Evolutionary conservation across 2,888 invertebrate species (phyloP), one percentile per base, ranked within the genome.

Genomic region (Alloplasta piceator): DNA sequence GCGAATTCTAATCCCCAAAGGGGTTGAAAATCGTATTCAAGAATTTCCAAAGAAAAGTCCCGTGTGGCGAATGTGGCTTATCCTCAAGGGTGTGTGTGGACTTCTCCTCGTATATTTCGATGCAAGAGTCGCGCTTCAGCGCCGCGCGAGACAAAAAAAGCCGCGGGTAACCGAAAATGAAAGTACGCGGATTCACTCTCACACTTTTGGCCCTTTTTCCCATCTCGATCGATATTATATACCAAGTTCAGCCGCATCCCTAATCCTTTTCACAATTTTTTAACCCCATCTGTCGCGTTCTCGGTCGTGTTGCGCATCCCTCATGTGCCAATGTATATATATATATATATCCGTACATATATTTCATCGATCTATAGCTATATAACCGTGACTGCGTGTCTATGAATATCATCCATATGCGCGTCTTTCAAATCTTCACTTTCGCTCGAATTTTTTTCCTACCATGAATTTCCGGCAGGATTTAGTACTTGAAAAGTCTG

Each of bases 201-300:
- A 16, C 73, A 48, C 16, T 46, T 60, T 76, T 73, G 1, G 26
- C 26, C 26, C 26, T 26, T 26, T 26, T 26, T 80, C 80, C 83
- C 75, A 76, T 80, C 84, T 84, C 88, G 87, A 89, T 89, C 89
- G 87, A 86, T 88, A 26, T 26, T 26, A 26, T 26, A 26, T 26
- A 26, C 26, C 26, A 86, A 75, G 84, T 85, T 84, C 87, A 26
- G 90, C 85, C 87, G 89, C 89, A 90, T 91, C 90, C 90, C 90
- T 91, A 91, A 92, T 91, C 92, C 91, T 92, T 91, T 92, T 90
- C 89, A 90, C 86, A 86, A 90, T 90, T 91, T 91, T 92, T 92
- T 91, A 91, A 92, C 91, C 91, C 91, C 92, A 92, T 92, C 92
- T 92, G 92, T 92, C 12, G 26, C 91, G 89, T 87, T 86, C 86